phyloP scores from a whole-genome alignment of 2,888 invertebrate species.

The Lasius fuliginosus region DNA sequence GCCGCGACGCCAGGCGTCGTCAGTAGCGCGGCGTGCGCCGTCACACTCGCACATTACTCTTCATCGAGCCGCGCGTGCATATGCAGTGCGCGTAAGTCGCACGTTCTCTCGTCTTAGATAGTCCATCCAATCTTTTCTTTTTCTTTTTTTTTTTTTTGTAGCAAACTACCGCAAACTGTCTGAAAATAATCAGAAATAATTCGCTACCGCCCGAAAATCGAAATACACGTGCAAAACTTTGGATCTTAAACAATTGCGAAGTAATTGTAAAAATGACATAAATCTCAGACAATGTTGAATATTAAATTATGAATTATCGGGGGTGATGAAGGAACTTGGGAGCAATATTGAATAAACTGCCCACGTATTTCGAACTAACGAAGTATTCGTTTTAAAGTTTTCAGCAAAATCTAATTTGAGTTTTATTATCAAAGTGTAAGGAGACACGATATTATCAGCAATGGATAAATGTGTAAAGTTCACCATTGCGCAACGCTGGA shows the following conservation, averaged over 20 bases:
- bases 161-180: neutral
- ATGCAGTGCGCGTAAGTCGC: conserved; percentile 61
- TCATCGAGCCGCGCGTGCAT: conserved; percentile 62
- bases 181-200: neutral
- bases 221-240: neutral
- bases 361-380: neutral
- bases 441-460: neutral
- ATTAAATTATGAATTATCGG: neutral
- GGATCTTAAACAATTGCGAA: neutral
- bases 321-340: conserved; percentile 6
- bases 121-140: neutral
- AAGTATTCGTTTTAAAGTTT: neutral
- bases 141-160: neutral
- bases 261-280: neutral
- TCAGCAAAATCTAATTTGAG: neutral
- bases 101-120: conserved; percentile 32
- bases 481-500: conserved; percentile 19
- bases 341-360: conserved; percentile 2
- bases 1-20: conserved; percentile 82
- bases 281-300: neutral
- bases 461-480: conserved; percentile 30
- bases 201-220: neutral
- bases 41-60: conserved; percentile 83
- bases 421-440: conserved; percentile 18
- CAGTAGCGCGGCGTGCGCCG: conserved; percentile 86